phyloP scores from a whole-genome alignment of 2,888 invertebrate species.

The Biston stratarius region DNA sequence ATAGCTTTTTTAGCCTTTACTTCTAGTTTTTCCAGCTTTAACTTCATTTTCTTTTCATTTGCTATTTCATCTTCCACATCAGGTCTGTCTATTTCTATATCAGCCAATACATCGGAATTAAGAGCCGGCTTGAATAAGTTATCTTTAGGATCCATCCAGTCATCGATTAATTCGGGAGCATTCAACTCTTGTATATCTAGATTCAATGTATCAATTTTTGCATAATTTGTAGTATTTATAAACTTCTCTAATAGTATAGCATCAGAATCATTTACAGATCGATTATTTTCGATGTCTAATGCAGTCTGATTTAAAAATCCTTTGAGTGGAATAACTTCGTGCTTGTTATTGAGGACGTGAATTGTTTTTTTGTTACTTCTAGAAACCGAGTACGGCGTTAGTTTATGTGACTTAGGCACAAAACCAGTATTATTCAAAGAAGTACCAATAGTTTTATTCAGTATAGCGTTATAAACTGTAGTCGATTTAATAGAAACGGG shows the following conservation, averaged over 20 bases:
- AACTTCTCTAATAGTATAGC: constrained; percentile 68
- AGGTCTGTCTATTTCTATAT: constrained; percentile 76
- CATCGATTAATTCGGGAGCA: constrained; percentile 68
- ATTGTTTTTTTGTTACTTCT: constrained; percentile 59
- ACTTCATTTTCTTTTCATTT: constrained; percentile 72
- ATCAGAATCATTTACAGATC: constrained; percentile 60
- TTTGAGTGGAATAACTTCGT: constrained; percentile 49
- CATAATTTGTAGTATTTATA: constrained; percentile 66
- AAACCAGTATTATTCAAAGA: constrained; percentile 29
- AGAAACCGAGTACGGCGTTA: constrained; percentile 69
- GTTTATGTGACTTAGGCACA: constrained; percentile 10
- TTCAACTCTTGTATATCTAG: constrained; percentile 66
- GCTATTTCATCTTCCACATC: constrained; percentile 68
- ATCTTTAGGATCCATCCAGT: constrained; percentile 71
- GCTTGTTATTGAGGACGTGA: constrained; percentile 58
- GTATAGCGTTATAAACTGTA: constrained; percentile 64
- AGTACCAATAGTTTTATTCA: constrained; percentile 61
- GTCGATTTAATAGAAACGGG: constrained; percentile 45
- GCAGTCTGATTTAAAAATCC: constrained; percentile 79
- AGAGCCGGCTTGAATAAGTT: constrained; percentile 62
- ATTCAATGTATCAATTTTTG: constrained; percentile 56
- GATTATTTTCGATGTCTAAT: constrained; percentile 69
- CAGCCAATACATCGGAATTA: constrained; percentile 72
- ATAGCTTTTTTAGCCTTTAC: constrained; percentile 81
- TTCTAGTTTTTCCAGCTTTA: constrained; percentile 74